Base-by-base conservation (phyloP, 1,140 invertebrate species). In the Sarcophaga bullata region DNA sequence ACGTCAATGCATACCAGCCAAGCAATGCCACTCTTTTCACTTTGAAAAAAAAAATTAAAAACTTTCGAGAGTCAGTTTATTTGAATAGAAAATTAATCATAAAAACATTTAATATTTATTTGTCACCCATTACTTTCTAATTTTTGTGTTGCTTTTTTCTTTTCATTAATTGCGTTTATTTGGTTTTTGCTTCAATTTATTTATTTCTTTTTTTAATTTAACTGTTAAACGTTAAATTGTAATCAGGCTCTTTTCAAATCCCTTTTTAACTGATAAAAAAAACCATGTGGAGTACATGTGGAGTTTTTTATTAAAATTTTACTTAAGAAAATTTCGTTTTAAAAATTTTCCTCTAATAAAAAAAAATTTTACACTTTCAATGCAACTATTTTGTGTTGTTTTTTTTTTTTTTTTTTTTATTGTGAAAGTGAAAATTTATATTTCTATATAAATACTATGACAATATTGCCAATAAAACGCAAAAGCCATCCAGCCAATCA, bases 81-180 rank as follows among this genome's bases (percentile, higher is more conserved):
- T 62, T 15, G n/a, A 25, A 19, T 68, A 19, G 19, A 68, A 58
- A n/a, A 58, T 58, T 58, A n/a, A 19, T 6, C n/a, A 68, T 9
- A 68, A 68, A 68, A 68, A 10, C 17, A 19, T 68, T 49, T 7
- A 48, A 48, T 9, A 76, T 49, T 49, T 76, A 73, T 76, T 68
- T 76, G 73, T 76, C 73, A 76, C 73, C 73, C 73, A 76, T 76
- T 76, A 76, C 73, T 76, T 76, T 76, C 73, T 76, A 76, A 76
- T 49, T 76, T 75, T 75, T 47, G 11, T 15, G 2, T 62, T 5
- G 2, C n/a, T 62, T 62, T 15, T 62, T 68, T 68, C 8, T 68
- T 68, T 68, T 25, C 3, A 25, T 37, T 37, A 37, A 37, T 37
- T 37, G 25, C 25, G 25, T 37, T 37, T 37, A 37, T 13, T 62